Base-by-base conservation (phyloP, 2,113 vertebrate species). In the Condylura cristata region DNA sequence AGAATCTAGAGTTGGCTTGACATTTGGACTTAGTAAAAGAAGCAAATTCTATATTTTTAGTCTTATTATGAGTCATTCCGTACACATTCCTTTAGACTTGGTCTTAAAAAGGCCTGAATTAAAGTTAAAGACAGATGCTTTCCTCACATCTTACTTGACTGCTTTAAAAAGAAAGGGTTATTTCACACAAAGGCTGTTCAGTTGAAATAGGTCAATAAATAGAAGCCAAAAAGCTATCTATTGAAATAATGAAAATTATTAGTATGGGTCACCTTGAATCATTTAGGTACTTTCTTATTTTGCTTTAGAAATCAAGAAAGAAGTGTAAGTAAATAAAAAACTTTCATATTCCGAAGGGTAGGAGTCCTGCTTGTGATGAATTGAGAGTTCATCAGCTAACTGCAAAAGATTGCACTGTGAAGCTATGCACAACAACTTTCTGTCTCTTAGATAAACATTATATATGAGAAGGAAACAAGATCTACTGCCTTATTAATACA, bases 11-110 rank as follows among this genome's bases (percentile, higher is more conserved):
- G 41, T 89, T 2, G 12, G 37, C 72, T 58, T 96, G 76, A 75
- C 74, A 74, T 76, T 74, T 58, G 51, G 53, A 89, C 61, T 95
- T 51, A 91, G 46, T 32, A 94, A 91, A 48, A 86, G 51, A 84
- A 95, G 32, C 17, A 71, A 86, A 92, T 94, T 80, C 41, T 4
- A 2, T 32, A 30, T 71, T 82, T 91, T 90, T 60, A 65, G 39
- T 83, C 68, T 71, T 58, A 51, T 13, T 14, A 34, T 66, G 60
- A 75, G 76, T 84, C 46, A 89, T 76, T 95, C 0, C 0, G 74
- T 70, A 81, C 4, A n/a, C 1, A 46, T 95, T 32, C 58, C 65
- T 84, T 95, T 70, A 88, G 78, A 95, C 32, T 26, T 89, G 53
- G 16, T 80, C 13, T 53, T 90, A 51, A 85, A 80, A 61, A 81